A percentile compares a stretch with the other conserved stretches of the same genome.
Conservation (phyloP, 30 jellyfish, hydroid and myxozoan species). For the Hydractinia symbiolongicarpus region DNA sequence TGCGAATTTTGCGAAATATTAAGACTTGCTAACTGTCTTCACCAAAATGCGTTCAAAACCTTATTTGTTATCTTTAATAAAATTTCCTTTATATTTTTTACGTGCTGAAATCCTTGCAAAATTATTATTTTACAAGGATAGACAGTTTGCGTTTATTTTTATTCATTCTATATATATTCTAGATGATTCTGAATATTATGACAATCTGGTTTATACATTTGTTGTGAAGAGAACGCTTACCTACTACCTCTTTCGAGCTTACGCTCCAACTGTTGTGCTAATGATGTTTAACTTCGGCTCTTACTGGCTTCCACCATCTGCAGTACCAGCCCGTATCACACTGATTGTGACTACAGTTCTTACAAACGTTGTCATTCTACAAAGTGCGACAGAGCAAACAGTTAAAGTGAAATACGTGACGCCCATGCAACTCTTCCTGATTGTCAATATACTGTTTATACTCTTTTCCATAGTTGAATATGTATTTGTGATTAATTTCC, state of each 20-base stretch:
- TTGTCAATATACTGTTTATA: neutral
- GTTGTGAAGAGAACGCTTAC: neutral
- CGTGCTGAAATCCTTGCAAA: too few species aligned
- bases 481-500: neutral
- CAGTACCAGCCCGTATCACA: conserved; percentile 8
- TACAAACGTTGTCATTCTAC: neutral
- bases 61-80: too few species aligned
- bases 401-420: conserved; percentile 1
- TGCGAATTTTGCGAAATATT: too few species aligned
- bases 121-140: too few species aligned
- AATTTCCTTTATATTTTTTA: too few species aligned
- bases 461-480: neutral
- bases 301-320: conserved; percentile 10
- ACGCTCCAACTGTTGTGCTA: neutral
- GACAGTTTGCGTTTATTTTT: too few species aligned
- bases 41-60: too few species aligned
- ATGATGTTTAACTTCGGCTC: neutral
- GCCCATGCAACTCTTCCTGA: neutral
- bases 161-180: neutral
- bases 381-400: conserved; percentile 3
- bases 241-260: conserved; percentile 4
- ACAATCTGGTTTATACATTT: neutral
- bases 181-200: neutral
- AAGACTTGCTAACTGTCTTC: too few species aligned
- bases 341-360: conserved; percentile 1